Evolutionary conservation across 2,113 vertebrate species (phyloP).

Genomic region (Eublepharis macularius): DNA sequence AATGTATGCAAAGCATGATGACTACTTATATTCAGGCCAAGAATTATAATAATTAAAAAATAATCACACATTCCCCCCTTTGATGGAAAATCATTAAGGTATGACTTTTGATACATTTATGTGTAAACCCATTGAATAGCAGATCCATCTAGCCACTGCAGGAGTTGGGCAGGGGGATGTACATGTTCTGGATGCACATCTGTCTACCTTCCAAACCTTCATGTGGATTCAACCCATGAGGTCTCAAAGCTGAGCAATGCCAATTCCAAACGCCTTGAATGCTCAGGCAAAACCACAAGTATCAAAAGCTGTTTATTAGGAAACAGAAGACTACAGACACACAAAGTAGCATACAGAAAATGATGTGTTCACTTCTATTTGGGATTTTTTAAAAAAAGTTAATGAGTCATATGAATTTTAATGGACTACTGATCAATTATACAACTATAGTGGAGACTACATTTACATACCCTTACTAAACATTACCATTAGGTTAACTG

Average conservation of each 20-base stretch:
- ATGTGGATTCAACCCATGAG: conserved; percentile 4
- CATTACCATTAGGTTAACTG: neutral
- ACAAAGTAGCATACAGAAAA: neutral
- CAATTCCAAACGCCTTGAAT: neutral
- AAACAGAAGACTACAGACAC: conserved; percentile 14
- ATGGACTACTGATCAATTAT: neutral
- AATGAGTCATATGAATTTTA: neutral
- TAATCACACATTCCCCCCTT: neutral
- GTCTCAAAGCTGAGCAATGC: neutral
- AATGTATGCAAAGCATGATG: neutral
- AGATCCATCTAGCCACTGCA: neutral
- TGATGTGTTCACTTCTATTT: neutral
- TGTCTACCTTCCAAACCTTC: neutral
- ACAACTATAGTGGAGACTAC: neutral
- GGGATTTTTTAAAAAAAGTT: neutral
- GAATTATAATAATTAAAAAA: neutral
- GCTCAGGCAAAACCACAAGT: neutral
- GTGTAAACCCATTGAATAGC: neutral
- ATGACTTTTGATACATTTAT: neutral
- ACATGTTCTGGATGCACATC: neutral
- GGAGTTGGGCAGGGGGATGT: neutral
- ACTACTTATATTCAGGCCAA: neutral
- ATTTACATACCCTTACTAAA: neutral
- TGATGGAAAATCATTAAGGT: neutral
- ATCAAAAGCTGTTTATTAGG: conserved; percentile 10